Evolutionary conservation across 2,888 invertebrate species (phyloP).

Genomic region (Hemithea aestivaria): DNA sequence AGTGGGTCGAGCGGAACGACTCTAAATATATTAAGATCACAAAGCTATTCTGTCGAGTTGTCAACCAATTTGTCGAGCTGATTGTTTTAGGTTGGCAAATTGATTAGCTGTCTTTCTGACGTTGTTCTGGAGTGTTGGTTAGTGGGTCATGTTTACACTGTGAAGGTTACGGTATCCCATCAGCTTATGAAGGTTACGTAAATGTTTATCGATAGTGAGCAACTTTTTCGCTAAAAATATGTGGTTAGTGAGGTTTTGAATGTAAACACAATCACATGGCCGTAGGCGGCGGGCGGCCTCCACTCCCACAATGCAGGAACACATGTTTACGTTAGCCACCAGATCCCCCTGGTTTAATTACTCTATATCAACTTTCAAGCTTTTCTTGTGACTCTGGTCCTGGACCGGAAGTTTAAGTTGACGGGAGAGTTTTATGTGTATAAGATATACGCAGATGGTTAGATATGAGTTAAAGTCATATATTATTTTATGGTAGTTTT

Average conservation of each 20-base stretch:
- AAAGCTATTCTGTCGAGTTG: slow-evolving; percentile 18
- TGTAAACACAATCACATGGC: slow-evolving; percentile 48
- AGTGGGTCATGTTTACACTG: slow-evolving; percentile 12
- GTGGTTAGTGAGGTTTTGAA: slow-evolving; percentile 45
- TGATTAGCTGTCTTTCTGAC: slow-evolving; percentile 16
- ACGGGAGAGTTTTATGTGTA: slow-evolving; percentile 1
- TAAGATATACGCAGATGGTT: not conserved
- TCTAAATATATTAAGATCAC: slow-evolving; percentile 57
- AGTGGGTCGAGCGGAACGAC: slow-evolving; percentile 64
- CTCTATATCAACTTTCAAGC: slow-evolving; percentile 26
- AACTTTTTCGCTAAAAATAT: slow-evolving; percentile 48
- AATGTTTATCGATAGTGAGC: slow-evolving; percentile 21
- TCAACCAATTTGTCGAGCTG: slow-evolving; percentile 29
- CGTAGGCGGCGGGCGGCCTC: slow-evolving; percentile 57
- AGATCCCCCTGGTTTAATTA: slow-evolving; percentile 45
- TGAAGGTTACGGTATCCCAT: slow-evolving; percentile 13
- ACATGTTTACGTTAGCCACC: slow-evolving; percentile 62
- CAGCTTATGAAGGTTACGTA: slow-evolving; percentile 19
- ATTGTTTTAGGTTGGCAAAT: slow-evolving; percentile 20
- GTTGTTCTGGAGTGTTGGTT: slow-evolving; percentile 10
- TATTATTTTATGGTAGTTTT: too few relatives aligned
- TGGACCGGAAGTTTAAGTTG: slow-evolving; percentile 16
- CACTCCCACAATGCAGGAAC: slow-evolving; percentile 60
- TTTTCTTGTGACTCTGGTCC: slow-evolving; percentile 25
- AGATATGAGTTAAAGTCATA: too few relatives aligned